These are phyloP conservation scores for Engystomops pustulosus DNA, from an alignment of 2,113 vertebrate species.

Conservation along the genomic window DNA sequence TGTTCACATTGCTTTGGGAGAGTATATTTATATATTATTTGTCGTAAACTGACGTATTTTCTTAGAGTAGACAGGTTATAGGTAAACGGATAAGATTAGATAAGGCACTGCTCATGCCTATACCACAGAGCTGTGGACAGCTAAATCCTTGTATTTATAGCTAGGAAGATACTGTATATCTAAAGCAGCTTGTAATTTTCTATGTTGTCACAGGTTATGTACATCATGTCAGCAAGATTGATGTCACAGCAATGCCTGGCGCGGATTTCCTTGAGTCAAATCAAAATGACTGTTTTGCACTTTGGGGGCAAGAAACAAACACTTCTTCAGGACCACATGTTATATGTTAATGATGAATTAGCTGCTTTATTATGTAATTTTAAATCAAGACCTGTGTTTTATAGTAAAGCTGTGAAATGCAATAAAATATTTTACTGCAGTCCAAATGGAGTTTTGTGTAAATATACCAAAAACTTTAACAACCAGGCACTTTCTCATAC, in stretches of 20 bases:
- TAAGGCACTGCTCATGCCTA: conserved; percentile 43
- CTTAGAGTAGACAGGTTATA: conserved; percentile 48
- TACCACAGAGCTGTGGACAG: conserved; percentile 44
- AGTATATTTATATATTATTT: conserved; percentile 40
- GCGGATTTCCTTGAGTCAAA: conserved; percentile 10
- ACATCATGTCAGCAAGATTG: conserved; percentile 55
- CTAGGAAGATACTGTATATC: conserved; percentile 56
- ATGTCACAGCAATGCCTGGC: conserved; percentile 34
- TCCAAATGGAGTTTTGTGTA: conserved; percentile 17
- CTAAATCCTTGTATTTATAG: conserved; percentile 59
- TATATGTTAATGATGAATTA: not conserved
- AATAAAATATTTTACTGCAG: conserved; percentile 24
- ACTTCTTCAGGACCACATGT: too few relatives aligned
- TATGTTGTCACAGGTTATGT: conserved; percentile 53
- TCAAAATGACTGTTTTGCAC: not conserved
- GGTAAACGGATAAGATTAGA: conserved; percentile 60
- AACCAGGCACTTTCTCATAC: not conserved
- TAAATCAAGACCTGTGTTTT: too few relatives aligned
- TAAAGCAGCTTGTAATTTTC: conserved; percentile 58
- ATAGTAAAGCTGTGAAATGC: not conserved
- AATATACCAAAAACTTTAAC: not conserved
- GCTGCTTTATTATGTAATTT: not conserved
- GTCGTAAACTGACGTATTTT: conserved; percentile 49
- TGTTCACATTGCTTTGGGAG: conserved; percentile 51
- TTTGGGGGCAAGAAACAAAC: not conserved